Evolutionary conservation across 2,113 vertebrate species (phyloP).

Genomic region (Ovibos moschatus): DNA sequence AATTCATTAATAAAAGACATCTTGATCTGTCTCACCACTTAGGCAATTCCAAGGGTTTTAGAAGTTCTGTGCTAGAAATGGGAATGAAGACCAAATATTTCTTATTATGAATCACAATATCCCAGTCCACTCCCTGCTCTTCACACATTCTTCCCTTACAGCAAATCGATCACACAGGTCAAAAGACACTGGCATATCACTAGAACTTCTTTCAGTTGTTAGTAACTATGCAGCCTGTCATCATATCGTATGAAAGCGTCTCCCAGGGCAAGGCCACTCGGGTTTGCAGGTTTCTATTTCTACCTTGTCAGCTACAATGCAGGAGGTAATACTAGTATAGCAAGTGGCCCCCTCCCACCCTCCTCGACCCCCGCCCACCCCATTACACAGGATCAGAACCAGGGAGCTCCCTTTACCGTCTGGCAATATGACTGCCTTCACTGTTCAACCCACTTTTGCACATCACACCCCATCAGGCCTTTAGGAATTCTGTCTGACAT

Average conservation of each 20-base stretch:
- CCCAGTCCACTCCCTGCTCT: neutral
- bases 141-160: neutral
- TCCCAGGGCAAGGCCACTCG: neutral
- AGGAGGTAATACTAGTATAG: neutral
- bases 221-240: neutral
- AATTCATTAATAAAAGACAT: neutral
- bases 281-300: neutral
- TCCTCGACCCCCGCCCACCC: neutral
- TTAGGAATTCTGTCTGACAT: neutral
- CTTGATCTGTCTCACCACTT: neutral
- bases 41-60: neutral
- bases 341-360: neutral
- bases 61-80: neutral
- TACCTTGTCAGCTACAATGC: neutral
- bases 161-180: neutral
- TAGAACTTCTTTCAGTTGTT: neutral
- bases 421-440: neutral
- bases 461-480: neutral
- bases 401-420: neutral
- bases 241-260: neutral
- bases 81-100: neutral
- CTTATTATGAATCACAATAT: neutral
- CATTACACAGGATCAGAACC: neutral
- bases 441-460: neutral
- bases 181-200: neutral